Evolutionary conservation across 1,140 invertebrate species (phyloP), one percentile per base, ranked within the genome.

Genomic region (Bombyx mori): DNA sequence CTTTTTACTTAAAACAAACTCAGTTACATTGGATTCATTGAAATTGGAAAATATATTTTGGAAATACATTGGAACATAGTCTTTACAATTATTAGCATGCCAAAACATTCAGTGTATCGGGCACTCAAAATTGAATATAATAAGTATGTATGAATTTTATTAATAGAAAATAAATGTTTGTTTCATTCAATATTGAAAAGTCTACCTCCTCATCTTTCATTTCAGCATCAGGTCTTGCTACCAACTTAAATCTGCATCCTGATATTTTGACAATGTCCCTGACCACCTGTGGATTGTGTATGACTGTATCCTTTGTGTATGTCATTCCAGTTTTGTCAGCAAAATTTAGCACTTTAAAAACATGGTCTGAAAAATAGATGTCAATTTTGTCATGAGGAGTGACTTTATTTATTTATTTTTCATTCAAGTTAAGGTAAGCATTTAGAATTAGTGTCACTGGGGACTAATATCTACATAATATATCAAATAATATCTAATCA

Each of bases 341-440:
- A 84, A 92, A 92, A 8, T 89, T 72, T 81, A 96, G 90, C 3
- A 90, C 90, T 75, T 94, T 91, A 61, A 92, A 90, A 7, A 96
- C 80, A 77, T 94, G 88, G 71, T 94, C 92, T 93, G 72, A 55
- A 89, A 87, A 65, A 69, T 69, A 59, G 66, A 52, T 58, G 64
- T 57, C 54, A 42, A 48, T 44, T 52, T 54, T 42, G 44, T 45
- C 18, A 35, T 35, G 2, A 35, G 26, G 26, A 35, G 26, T 35
- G 4, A 1, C 2, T 35, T 35, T 35, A 35, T 35, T 35, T 35
- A 35, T 35, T 35, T 35, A 35, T 35, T 35, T 35, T 35, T 2
- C 26, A 35, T 35, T 35, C 26, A 35, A 35, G 26, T 35, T 35
- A 35, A 2, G 4, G 26, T 35, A 35, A 35, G 26, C 2, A 35